Evolutionary conservation across 1,140 invertebrate species (phyloP), one percentile per base, ranked within the genome.

Genomic region (Triops longicaudatus): DNA sequence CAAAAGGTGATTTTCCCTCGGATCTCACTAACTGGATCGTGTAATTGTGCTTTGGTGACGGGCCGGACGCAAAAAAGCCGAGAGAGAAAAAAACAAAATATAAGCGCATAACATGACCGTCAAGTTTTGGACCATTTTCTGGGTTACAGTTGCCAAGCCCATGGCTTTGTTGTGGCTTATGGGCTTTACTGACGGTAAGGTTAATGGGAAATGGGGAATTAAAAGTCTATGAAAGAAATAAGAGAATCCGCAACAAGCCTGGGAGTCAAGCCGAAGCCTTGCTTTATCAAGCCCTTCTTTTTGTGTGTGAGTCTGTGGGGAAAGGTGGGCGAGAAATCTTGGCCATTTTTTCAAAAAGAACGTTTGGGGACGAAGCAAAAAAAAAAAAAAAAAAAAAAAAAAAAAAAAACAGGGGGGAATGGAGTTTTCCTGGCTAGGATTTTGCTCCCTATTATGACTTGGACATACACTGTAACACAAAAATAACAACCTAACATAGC

Each of bases 171-270:
- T 63, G 50, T 63, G 50, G 50, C 50, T 63, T 22, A 22, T 63
- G 50, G 50, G 50, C 50, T 63, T 63, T 63, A 63, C 50, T 63
- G 50, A 63, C 50, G 50, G 50, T 63, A 63, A 63, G 50, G 50
- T 63, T 63, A 63, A 63, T 63, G 50, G 50, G 50, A 63, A 63
- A 63, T 63, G 22, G 50, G 50, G 50, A 63, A 63, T 63, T 63
- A 63, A 63, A 63, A 63, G 50, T 63, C 50, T 63, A 63, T 63
- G 50, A 63, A 63, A 63, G 50, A 63, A 63, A 63, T 63, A 63
- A 63, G 50, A 63, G 50, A 63, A 63, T 63, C 50, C 31, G 14
- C 50, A 63, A 6, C 14, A 63, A 63, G 50, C 50, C 50, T 63
- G 17, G 50, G 50, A 63, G 50, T 63, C 50, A 63, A 63, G 50